phyloP scores from a whole-genome alignment of 2,797 vertebrate genomes.

The Rhodeus uyekii region DNA sequence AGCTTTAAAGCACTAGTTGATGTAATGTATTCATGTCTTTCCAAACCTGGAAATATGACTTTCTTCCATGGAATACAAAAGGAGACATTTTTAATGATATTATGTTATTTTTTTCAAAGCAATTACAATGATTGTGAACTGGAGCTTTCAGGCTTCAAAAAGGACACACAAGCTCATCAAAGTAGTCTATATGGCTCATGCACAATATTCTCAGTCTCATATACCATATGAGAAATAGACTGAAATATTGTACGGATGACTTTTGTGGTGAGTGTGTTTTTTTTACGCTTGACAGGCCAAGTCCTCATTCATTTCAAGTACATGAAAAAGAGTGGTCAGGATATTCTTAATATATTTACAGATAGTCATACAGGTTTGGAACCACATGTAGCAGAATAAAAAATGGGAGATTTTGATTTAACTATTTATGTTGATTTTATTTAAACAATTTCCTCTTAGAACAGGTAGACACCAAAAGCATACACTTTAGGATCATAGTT shows the following conservation, averaged over 20 bases:
- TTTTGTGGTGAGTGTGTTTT: not conserved
- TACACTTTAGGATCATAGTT: not conserved
- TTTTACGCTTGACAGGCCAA: not conserved
- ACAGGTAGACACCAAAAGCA: not conserved
- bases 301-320: not conserved
- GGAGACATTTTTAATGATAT: slow-evolving; percentile 23
- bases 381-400: not conserved
- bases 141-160: slow-evolving; percentile 15
- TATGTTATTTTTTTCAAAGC: not conserved
- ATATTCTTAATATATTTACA: not conserved
- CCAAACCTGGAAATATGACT: not conserved
- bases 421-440: not conserved
- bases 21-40: not conserved
- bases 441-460: not conserved
- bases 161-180: slow-evolving; percentile 8
- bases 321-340: not conserved
- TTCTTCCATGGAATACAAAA: slow-evolving; percentile 9
- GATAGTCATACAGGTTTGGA: not conserved
- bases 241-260: not conserved
- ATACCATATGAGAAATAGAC: slow-evolving; percentile 8
- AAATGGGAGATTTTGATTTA: not conserved
- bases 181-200: not conserved
- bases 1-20: not conserved
- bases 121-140: not conserved
- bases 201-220: not conserved